Evolutionary conservation across 2,888 invertebrate genomes (phyloP), one percentile per base, ranked within the genome.

Genomic region (Synergus umbraculus): DNA sequence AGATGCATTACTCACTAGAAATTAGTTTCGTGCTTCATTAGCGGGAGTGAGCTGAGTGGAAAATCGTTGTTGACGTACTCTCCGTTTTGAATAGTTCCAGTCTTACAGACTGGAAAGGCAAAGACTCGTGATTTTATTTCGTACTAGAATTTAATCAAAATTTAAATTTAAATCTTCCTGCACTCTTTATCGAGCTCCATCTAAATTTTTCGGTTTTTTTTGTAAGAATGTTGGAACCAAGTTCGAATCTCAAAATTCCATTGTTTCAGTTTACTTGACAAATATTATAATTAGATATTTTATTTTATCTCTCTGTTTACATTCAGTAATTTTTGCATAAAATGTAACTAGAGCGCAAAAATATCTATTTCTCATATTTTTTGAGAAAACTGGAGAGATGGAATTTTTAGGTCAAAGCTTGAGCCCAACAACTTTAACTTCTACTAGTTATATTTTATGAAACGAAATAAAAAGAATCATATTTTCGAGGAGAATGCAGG

Each of bases 1-100:
- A n/a, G 54, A 54, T 54, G 58, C 58, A 58, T 58, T 58, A 18
- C 77, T 60, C 5, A 63, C 29, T 65, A 46, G 18, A 49, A 12
- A 41, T 46, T 69, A 83, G 2, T n/a, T 58, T 58, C 3, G 18
- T 79, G 81, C 82, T 86, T 85, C 81, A 86, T 82, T 84, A 88
- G 84, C 89, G 90, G 90, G 90, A 90, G 89, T 88, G 91, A 91
- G 91, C 90, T 90, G 86, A 87, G 84, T 86, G 86, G 80, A 86
- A 84, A 86, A 86, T 85, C 82, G 88, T 89, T 90, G 89, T 92
- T 92, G 92, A 92, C 92, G 92, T 92, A 92, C 92, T 92, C 92
- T 90, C 91, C 92, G 91, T 91, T 89, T 82, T 83, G 82, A 69
- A 67, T 22, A 60, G 54, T 18, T 43, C 15, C 0, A 85, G 64